Evolutionary conservation across 2,888 invertebrate species (phyloP), one percentile per base, ranked within the genome.

Genomic region (Lissonota sp.): DNA sequence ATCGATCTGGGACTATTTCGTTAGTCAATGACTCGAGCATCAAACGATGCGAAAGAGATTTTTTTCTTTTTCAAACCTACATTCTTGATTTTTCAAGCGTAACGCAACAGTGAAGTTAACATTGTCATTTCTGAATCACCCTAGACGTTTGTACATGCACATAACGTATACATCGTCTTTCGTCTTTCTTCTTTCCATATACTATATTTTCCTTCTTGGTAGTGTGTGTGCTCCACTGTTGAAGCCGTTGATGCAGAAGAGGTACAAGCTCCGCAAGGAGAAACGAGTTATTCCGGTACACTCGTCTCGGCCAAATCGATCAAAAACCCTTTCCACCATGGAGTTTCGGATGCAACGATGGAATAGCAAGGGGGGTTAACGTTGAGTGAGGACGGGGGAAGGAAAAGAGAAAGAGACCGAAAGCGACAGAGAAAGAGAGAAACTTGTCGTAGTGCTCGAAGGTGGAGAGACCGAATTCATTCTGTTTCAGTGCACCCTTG

Each of bases 291-390:
- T 81, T 81, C 81, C 81, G 81, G 81, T 81, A 81, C 74, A 81
- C 81, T 81, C 81, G 81, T 81, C 81, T 81, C 81, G 78, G 74
- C 81, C 81, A 81, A 81, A 81, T 81, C 81, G 81, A 81, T 83
- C 74, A 77, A 77, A n/a, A 26, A 79, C 74, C 76, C 83, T 82
- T 74, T 72, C 76, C 69, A 63, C 57, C 79, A 66, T 79, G 69
- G 70, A 26, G 44, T 63, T 76, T 26, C 26, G 79, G 79, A 81
- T 83, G 81, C 75, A 74, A 63, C 74, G 55, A 62, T 46, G 67
- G 46, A 44, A 57, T 57, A 58, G 57, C n/a, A 49, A 53, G 46
- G 64, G 46, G 64, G 63, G 42, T 51, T 40, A 37, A 70, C 10
- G 42, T 51, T 51, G 16, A 7, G 37, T 16, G 37, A n/a, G 12